Evolutionary conservation across 1,140 invertebrate genomes (phyloP), one percentile per base, ranked within the genome.

Genomic region (Leguminivora glycinivorella): DNA sequence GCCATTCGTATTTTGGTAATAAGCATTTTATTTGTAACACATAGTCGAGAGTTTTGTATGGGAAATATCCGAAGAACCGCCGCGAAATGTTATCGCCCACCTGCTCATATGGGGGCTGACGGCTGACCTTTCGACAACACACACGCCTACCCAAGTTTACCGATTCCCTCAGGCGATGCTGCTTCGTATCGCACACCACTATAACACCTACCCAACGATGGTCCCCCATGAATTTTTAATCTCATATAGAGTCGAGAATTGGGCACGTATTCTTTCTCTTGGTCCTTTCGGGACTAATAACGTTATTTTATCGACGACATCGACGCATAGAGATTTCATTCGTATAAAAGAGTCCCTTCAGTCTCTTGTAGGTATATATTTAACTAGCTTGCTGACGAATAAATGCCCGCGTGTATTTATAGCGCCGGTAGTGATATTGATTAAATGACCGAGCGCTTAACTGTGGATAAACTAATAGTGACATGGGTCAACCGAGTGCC

Each of bases 381-480:
- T 60, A 26, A 60, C 24, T 24, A 14, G 12, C 12, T 31, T 63
- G 26, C 58, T n/a, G 14, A 31, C 29, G 31, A 63, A 63, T 29
- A 29, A 17, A 25, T 63, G 14, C 58, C 58, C n/a, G 58, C 31
- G 5, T 29, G 22, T 63, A 63, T 63, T 63, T 29, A 34, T 63
- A 31, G 58, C 26, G 26, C 6, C 26, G 25, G 58, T 63, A 31
- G 58, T 63, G 58, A 63, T 63, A 63, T 63, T 22, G 58, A 63
- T 63, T 63, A 63, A 63, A 31, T 34, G 58, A 63, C 58, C 58
- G 25, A 9, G 9, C 26, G 58, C 58, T 34, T 34, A 63, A 63
- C 58, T 24, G 58, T 63, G 58, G 58, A 63, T 63, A 63, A 63
- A 63, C 58, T 63, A 63, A 29, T 22, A 17, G 58, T 63, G 58